Conservation (phyloP, 2,797 vertebrate species). For the Gallinago nigripennis region DNA sequence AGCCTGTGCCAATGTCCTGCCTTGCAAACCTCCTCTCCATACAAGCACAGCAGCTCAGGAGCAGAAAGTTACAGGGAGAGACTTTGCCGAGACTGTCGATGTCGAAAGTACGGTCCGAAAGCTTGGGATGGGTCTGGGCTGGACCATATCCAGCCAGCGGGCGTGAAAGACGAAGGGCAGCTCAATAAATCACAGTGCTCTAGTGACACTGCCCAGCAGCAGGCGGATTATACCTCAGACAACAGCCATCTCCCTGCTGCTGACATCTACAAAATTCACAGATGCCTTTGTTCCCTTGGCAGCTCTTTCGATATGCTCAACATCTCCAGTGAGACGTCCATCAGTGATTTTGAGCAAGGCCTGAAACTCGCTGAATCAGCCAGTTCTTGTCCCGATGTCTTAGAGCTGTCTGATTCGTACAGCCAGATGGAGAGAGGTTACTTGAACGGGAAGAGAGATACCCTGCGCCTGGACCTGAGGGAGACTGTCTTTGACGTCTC, state of each 20-base stretch:
- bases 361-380: constrained; percentile 72
- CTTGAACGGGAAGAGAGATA: constrained; percentile 92
- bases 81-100: constrained; percentile 55
- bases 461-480: constrained; percentile 89
- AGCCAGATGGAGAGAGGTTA: constrained; percentile 83
- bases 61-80: constrained; percentile 52
- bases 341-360: constrained; percentile 86
- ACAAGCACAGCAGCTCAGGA: constrained; percentile 78
- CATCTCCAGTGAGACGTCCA: constrained; percentile 90
- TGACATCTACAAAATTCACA: constrained; percentile 73
- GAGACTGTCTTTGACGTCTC: constrained; percentile 88
- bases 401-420: constrained; percentile 69
- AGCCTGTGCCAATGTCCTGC: constrained; percentile 81
- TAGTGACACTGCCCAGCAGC: constrained; percentile 60
- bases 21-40: constrained; percentile 94
- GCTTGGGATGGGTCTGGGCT: constrained; percentile 54
- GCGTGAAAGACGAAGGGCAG: constrained; percentile 40
- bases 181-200: constrained; percentile 59
- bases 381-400: constrained; percentile 74
- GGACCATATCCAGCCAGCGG: not conserved
- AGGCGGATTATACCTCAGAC: constrained; percentile 68
- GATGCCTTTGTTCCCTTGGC: constrained; percentile 79
- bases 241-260: constrained; percentile 61
- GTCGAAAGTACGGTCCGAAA: constrained; percentile 41
- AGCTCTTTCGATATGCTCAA: constrained; percentile 91